Evolutionary conservation across 1,140 invertebrate genomes (phyloP).

Genomic region (Euwallacea similis): DNA sequence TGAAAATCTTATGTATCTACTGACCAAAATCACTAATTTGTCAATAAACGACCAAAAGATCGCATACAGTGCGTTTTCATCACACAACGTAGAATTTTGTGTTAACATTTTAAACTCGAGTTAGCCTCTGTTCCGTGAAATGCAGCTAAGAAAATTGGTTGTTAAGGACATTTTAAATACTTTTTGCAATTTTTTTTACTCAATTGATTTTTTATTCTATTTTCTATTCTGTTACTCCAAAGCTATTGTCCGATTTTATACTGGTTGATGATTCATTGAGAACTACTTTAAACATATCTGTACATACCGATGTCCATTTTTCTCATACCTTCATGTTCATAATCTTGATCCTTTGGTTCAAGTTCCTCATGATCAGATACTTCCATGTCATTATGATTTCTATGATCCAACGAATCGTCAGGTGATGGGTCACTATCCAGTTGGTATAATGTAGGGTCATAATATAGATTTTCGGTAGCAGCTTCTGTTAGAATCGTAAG

Average conservation of each 20-base stretch:
- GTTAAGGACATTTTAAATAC: too few species aligned
- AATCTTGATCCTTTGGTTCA: conserved; percentile 45
- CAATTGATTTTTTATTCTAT: too few species aligned
- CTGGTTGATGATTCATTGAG: background rate
- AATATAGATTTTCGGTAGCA: conserved; percentile 32
- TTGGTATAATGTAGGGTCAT: conserved; percentile 26
- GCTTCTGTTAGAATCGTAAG: conserved; percentile 33
- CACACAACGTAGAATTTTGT: too few species aligned
- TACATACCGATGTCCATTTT: background rate
- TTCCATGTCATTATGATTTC: conserved; percentile 8
- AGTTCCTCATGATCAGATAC: conserved; percentile 29
- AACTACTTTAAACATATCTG: background rate
- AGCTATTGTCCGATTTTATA: too few species aligned
- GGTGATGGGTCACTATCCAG: conserved; percentile 14
- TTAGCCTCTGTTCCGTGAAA: too few species aligned
- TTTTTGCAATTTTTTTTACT: too few species aligned
- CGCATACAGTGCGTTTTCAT: too few species aligned
- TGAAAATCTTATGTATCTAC: background rate
- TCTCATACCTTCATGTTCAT: conserved; percentile 45
- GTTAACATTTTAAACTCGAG: too few species aligned
- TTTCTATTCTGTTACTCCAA: too few species aligned
- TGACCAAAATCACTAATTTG: too few species aligned
- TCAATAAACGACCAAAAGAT: too few species aligned
- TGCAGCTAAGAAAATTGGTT: too few species aligned
- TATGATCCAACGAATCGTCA: conserved; percentile 5